phyloP scores from a whole-genome alignment of 1,140 invertebrate genomes.

The Halictus rubicundus region DNA sequence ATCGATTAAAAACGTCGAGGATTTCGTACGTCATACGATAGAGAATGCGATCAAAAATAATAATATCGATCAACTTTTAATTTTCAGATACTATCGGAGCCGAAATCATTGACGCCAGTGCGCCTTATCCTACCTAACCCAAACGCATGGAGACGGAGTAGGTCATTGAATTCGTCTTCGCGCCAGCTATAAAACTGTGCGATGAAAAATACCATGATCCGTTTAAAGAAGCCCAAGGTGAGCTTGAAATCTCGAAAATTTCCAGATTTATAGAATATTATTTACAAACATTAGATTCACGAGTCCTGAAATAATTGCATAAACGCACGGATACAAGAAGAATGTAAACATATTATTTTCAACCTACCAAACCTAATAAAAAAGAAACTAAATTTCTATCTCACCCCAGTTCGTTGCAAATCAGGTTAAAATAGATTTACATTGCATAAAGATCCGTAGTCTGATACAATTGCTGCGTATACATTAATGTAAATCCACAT shows the following conservation, averaged over 20 bases:
- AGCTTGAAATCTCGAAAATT: background rate
- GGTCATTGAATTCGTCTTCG: constrained; percentile 2
- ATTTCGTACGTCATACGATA: constrained; percentile 3
- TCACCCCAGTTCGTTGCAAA: too few relatives aligned
- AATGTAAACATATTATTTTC: too few relatives aligned
- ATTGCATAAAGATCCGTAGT: too few relatives aligned
- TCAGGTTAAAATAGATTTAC: too few relatives aligned
- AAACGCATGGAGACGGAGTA: constrained; percentile 2
- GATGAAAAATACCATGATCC: constrained; percentile 6
- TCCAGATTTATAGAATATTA: background rate
- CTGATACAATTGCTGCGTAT: too few relatives aligned
- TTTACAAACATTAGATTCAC: too few relatives aligned
- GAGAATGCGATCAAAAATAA: constrained; percentile 4
- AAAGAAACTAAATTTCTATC: too few relatives aligned
- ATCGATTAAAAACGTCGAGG: background rate
- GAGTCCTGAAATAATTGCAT: too few relatives aligned
- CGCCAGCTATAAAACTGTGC: constrained; percentile 5
- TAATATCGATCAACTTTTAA: constrained; percentile 4
- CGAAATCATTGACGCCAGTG: constrained; percentile 3
- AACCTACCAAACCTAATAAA: too few relatives aligned
- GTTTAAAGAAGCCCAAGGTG: background rate
- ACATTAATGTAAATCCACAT: too few relatives aligned
- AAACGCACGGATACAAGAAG: too few relatives aligned
- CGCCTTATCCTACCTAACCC: background rate
- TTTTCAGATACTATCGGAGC: constrained; percentile 6